phyloP scores from a whole-genome alignment of 2,113 vertebrate species.

The Tupaia tana region DNA sequence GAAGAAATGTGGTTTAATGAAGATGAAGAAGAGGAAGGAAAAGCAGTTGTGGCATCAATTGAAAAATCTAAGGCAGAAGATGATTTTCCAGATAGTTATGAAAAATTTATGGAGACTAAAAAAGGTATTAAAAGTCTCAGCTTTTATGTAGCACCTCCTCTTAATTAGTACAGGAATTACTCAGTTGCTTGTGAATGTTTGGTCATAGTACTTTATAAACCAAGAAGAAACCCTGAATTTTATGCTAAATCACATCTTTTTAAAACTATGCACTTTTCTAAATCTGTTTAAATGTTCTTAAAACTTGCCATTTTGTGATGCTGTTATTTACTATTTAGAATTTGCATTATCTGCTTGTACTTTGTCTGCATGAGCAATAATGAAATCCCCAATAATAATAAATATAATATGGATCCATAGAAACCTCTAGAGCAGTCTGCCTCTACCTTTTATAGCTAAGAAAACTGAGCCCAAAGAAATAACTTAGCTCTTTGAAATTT shows the following conservation, averaged over 20 bases:
- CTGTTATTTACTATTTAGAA: slow-evolving; percentile 39
- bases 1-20: slow-evolving; percentile 99
- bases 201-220: slow-evolving; percentile 37
- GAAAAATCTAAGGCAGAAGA: slow-evolving; percentile 96
- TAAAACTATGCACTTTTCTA: background rate
- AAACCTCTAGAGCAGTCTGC: background rate
- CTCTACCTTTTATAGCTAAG: background rate
- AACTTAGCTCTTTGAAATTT: slow-evolving; percentile 47
- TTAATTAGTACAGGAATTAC: slow-evolving; percentile 22
- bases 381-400: slow-evolving; percentile 22
- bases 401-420: background rate
- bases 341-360: background rate
- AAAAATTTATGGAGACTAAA: slow-evolving; percentile 98
- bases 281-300: slow-evolving; percentile 31
- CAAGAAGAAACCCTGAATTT: slow-evolving; percentile 6
- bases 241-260: background rate
- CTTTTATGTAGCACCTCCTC: background rate
- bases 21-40: slow-evolving; percentile 94
- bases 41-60: slow-evolving; percentile 89
- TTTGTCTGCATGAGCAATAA: background rate
- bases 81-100: slow-evolving; percentile 96
- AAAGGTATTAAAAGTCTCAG: slow-evolving; percentile 90
- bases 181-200: background rate
- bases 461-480: slow-evolving; percentile 30
- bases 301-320: slow-evolving; percentile 5